These are phyloP conservation scores for Notiomystis cincta DNA, from an alignment of 2,113 vertebrate genomes.

Conservation along the genomic window DNA sequence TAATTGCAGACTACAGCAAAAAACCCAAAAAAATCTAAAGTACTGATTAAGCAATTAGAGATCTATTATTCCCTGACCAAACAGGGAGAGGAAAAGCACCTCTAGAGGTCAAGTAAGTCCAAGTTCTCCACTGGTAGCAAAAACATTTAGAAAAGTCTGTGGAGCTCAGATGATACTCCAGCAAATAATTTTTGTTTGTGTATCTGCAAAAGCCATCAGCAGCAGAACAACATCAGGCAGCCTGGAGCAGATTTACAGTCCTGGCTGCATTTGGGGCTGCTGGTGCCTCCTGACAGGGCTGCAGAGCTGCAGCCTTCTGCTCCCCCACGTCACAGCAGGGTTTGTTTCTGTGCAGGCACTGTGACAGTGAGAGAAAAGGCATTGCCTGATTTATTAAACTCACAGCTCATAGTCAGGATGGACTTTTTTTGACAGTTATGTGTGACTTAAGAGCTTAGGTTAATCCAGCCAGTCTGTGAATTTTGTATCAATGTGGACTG, in stretches of 20 bases:
- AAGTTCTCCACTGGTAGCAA: background rate
- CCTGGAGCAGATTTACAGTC: background rate
- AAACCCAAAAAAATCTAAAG: background rate
- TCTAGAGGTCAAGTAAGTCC: background rate
- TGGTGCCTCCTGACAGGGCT: background rate
- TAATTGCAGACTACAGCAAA: background rate
- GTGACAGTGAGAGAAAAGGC: background rate
- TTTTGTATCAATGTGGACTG: background rate
- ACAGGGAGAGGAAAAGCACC: background rate
- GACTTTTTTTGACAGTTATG: background rate
- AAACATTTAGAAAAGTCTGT: background rate
- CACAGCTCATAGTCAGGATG: background rate
- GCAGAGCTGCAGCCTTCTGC: background rate
- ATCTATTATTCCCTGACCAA: background rate
- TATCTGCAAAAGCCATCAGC: slow-evolving; percentile 28
- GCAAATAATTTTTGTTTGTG: background rate
- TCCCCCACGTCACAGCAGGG: background rate
- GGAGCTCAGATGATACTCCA: background rate
- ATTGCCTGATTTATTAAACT: background rate
- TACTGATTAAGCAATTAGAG: background rate
- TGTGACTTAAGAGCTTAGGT: background rate
- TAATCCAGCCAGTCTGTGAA: background rate
- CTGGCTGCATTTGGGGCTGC: background rate
- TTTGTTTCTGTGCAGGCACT: background rate
- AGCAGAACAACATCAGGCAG: background rate